These are phyloP conservation scores for Manis javanica DNA, from an alignment of 2,797 vertebrate genomes.

Conservation along the genomic window DNA sequence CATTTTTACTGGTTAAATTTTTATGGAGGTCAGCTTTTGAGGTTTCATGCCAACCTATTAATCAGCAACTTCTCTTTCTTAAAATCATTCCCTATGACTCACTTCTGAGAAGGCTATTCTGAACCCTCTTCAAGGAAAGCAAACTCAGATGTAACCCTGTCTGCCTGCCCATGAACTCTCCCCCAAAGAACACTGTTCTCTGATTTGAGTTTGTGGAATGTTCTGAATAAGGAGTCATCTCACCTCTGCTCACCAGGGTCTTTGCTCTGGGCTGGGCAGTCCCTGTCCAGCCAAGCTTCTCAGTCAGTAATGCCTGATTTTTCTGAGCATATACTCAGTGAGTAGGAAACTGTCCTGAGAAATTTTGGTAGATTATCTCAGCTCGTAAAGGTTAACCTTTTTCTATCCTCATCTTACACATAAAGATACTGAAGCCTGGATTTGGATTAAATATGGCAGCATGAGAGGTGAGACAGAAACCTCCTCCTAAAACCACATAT, in stretches of 20 bases:
- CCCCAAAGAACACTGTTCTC: neutral
- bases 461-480: no score
- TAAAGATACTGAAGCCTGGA: neutral
- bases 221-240: neutral
- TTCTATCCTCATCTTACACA: neutral
- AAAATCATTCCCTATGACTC: conserved; percentile 37
- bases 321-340: neutral
- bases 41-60: conserved; percentile 19
- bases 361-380: neutral
- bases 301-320: neutral
- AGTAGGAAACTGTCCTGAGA: neutral
- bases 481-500: no score
- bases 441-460: no score
- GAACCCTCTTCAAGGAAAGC: conserved; percentile 40
- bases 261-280: neutral
- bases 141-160: neutral
- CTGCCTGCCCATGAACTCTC: neutral
- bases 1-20: conserved; percentile 2
- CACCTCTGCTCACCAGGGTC: neutral
- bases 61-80: conserved; percentile 52
- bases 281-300: neutral
- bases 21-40: conserved; percentile 44
- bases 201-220: no score
- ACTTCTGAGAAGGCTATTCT: conserved; percentile 55
- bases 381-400: neutral